A percentile compares a stretch with the other conserved stretches of the same genome.
These are phyloP conservation scores for Chunga burmeisteri DNA, from an alignment of 2,113 vertebrate genomes.

Conservation along the genomic window DNA sequence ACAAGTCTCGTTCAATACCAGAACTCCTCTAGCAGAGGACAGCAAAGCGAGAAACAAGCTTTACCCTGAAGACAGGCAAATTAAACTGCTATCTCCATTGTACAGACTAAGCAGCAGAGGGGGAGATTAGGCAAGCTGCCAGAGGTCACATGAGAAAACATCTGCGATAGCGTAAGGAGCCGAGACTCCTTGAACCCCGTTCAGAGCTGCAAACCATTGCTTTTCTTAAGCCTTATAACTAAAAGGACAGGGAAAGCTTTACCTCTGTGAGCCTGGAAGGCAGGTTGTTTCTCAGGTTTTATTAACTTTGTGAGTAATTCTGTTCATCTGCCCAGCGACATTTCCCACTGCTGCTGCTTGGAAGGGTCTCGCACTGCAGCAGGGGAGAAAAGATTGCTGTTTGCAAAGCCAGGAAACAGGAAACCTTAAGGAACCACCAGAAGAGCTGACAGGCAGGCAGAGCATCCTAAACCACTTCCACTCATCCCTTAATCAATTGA, in stretches of 20 bases:
- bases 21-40: not conserved
- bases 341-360: not conserved
- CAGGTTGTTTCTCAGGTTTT: not conserved
- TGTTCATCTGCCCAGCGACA: not conserved
- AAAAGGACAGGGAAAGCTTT: not conserved
- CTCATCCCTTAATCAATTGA: conserved; percentile 13
- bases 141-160: not conserved
- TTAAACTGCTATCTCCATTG: conserved; percentile 10
- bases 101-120: not conserved
- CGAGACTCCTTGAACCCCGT: not conserved
- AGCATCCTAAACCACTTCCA: conserved; percentile 11
- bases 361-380: not conserved
- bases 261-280: not conserved
- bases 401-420: not conserved
- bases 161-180: accelerated
- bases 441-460: not conserved
- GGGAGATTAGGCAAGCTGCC: not conserved
- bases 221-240: not conserved
- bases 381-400: not conserved
- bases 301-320: not conserved
- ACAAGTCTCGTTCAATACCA: not conserved
- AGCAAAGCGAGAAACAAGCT: not conserved
- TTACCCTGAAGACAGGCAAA: not conserved
- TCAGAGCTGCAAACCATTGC: not conserved
- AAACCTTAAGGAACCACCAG: not conserved